A percentile compares a stretch with the other conserved stretches of the same genome.
Conservation (phyloP, 2,888 invertebrate species). For the Andrena chrysosceles region DNA sequence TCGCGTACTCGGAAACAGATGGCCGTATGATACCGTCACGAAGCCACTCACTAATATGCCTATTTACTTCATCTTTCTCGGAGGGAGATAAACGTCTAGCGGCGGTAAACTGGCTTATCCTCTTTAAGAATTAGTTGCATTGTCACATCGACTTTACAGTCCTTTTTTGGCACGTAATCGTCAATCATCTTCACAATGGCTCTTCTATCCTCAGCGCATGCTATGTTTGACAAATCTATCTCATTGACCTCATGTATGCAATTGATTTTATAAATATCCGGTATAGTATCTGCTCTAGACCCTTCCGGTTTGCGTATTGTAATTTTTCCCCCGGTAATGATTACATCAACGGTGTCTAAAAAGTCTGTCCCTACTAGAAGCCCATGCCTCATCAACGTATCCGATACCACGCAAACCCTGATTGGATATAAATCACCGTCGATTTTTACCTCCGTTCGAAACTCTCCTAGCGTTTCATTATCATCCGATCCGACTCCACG, state of each 20-base stretch:
- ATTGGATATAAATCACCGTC: slow-evolving; percentile 13
- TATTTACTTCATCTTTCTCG: slow-evolving; percentile 69
- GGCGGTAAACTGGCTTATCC: slow-evolving; percentile 71
- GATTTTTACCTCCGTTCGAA: slow-evolving; percentile 11
- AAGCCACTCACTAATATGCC: slow-evolving; percentile 75
- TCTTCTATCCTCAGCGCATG: neutral
- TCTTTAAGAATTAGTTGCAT: slow-evolving; percentile 73
- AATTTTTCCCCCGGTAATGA: neutral
- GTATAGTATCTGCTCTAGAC: slow-evolving; percentile 1
- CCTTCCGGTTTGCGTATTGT: no score
- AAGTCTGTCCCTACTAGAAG: neutral
- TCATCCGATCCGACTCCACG: neutral
- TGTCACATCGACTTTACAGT: slow-evolving; percentile 53
- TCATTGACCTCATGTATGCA: neutral
- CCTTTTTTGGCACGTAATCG: neutral
- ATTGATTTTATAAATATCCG: neutral
- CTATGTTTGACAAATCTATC: no score
- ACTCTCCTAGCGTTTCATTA: slow-evolving; percentile 6
- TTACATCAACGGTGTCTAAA: neutral
- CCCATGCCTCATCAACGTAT: neutral
- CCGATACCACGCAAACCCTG: neutral
- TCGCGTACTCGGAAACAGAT: slow-evolving; percentile 75
- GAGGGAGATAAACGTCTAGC: slow-evolving; percentile 63
- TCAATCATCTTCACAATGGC: neutral
- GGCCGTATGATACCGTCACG: slow-evolving; percentile 69